Evolutionary conservation across 92 coral and sea anemone genomes (phyloP), one percentile per base, ranked within the genome.

Genomic region (Porites rus): DNA sequence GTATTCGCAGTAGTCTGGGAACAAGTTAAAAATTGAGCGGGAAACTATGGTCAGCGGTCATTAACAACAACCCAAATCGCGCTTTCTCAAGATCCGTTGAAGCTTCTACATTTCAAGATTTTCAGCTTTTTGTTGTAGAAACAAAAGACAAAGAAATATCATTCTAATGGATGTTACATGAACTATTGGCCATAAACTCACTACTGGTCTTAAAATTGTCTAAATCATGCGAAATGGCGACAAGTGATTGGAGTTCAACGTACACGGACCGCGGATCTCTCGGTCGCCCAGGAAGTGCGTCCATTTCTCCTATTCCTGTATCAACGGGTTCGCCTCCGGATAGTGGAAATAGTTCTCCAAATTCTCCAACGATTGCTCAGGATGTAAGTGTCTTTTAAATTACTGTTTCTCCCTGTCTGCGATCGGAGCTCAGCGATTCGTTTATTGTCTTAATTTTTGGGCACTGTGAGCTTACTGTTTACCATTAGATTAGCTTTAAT

Each of bases 341-440:
- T 83, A 92, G 95, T 75, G 95, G 95, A 61, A 90, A 86, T 52
- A 92, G 93, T 69, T 92, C 95, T 61, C 95, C 95, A 50, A 88
- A 85, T 43, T 63, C 85, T 73, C 90, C 83, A 7, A 81, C 70
- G 13, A 72, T 83, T 25, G 93, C 93, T 16, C 93, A 89, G 75
- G 87, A 92, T 86, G 95, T 92, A 77, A 92, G 95, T 65, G 61
- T 9, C 22, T 60, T 66, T 60, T n/a, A 1, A 19, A 53, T 22
- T 0, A 6, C 6, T 56, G 17, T 11, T 43, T 8, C 12, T 68
- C 53, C 2, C 58, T 51, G 69, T n/a, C 22, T 65, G 9, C 46
- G 46, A 38, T 38, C 46, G 6, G 46, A 38, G 46, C 46, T 38
- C 46, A 38, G 46, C 46, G 46, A 38, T 38, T 38, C 46, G 46